These are phyloP conservation scores for Diaphora mendica DNA, from an alignment of 2,888 invertebrate species.

Conservation along the genomic window DNA sequence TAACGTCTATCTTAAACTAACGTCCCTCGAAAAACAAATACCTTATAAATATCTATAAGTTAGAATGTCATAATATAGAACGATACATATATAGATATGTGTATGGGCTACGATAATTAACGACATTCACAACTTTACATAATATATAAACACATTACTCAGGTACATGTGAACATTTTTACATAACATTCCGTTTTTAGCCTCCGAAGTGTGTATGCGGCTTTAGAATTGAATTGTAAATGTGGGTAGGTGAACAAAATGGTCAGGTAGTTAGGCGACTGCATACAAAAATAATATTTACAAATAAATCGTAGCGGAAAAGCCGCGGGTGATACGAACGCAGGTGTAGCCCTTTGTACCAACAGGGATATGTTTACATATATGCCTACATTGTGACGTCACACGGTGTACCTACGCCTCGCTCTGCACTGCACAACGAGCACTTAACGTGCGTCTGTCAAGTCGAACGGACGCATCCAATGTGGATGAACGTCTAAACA, in stretches of 20 bases:
- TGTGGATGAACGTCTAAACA: slow-evolving; percentile 12
- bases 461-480: slow-evolving; percentile 19
- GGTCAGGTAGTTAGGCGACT: slow-evolving; percentile 50
- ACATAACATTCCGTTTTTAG: slow-evolving; percentile 45
- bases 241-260: slow-evolving; percentile 25
- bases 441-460: slow-evolving; percentile 27
- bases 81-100: slow-evolving; percentile 42
- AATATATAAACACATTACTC: slow-evolving; percentile 55
- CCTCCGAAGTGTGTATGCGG: slow-evolving; percentile 24
- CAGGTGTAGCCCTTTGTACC: slow-evolving; percentile 75
- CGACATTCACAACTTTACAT: slow-evolving; percentile 52
- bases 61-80: slow-evolving; percentile 49
- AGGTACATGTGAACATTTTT: slow-evolving; percentile 55
- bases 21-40: slow-evolving; percentile 45
- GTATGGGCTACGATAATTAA: slow-evolving; percentile 51
- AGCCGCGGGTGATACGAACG: slow-evolving; percentile 75
- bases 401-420: slow-evolving; percentile 29
- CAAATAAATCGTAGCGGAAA: slow-evolving; percentile 69
- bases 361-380: slow-evolving; percentile 71
- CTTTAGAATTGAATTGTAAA: slow-evolving; percentile 38
- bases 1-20: slow-evolving; percentile 43
- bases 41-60: slow-evolving; percentile 52
- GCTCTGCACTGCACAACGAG: slow-evolving; percentile 21
- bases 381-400: slow-evolving; percentile 60
- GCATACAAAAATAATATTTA: slow-evolving; percentile 71